Base-by-base conservation (phyloP, 2,797 vertebrate genomes). In the Okamejei kenojei region DNA sequence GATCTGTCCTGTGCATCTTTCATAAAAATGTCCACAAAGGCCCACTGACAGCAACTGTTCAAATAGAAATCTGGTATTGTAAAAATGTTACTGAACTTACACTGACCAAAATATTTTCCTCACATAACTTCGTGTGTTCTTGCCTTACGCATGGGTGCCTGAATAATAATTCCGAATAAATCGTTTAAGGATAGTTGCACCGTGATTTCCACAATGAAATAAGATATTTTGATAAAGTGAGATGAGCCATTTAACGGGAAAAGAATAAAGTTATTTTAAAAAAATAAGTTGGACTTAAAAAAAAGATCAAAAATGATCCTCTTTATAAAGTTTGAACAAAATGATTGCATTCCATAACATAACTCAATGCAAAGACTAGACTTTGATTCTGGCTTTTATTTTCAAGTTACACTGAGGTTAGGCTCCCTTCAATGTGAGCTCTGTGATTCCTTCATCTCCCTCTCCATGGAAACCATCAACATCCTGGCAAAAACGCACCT, bases 401-500 rank as follows among this genome's bases (percentile, higher is more conserved):
- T 93, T 84, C 38, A 68, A 93, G 94, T 94, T 93, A 93, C 93
- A 94, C 95, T 95, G 96, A 96, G 95, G 95, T 95, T 95, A 95
- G 95, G 95, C 94, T 96, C 97, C 96, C 95, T 95, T 96, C 96
- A 96, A 95, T 95, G 94, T 93, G 94, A 95, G 96, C 94, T 96
- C 95, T 96, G 96, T 95, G 96, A 96, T 96, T 95, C 95, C 96
- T 96, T 97, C 97, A 96, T 96, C 93, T 94, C 81, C 95, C 96
- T 96, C 96, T 95, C 97, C 96, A 97, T 96, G 96, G 96, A 96
- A 96, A 97, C 97, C 95, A 96, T 93, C 95, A 95, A 95, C 95
- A 95, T 96, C 96, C 95, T 94, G 95, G 96, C 95, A 97, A 97
- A 97, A 96, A 97, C 97, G 95, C 96, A 96, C 96, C 96, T 96